Evolutionary conservation across 2,113 vertebrate species (phyloP), one percentile per base, ranked within the genome.

Genomic region (Machaerirhynchus nigripectus): DNA sequence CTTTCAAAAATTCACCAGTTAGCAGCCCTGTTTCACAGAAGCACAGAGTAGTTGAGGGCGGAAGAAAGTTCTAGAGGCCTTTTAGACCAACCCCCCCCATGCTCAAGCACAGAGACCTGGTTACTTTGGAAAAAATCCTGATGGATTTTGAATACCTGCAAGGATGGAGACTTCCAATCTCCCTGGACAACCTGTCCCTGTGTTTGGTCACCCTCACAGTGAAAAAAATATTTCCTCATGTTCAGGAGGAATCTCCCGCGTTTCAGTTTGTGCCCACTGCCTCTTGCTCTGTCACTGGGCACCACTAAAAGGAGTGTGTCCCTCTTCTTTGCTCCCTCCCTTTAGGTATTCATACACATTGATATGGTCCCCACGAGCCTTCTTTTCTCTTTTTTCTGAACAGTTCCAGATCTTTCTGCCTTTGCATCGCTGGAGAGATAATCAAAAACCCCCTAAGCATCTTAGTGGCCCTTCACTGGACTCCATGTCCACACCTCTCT

Each of bases 291-390:
- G 20, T 19, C 52, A 40, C 5, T 35, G n/a, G 16, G 11, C 39
- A 59, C 9, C 74, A 65, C 42, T 63, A 22, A 59, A 65, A 91
- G 56, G 5, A 76, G 7, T 44, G 19, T 4, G 37, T 61, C 44
- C 2, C 7, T 84, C 37, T 55, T 71, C 60, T 77, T 56, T 77
- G 18, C 10, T 60, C 24, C 3, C 11, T 76, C 10, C 7, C 24
- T 60, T 82, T 22, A 61, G 22, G 22, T 26, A 80, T 44, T 68
- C 49, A 30, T 17, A n/a, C 11, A 49, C 18, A 28, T 39, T 56
- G 24, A 6, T 31, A n/a, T 55, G 35, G 37, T 27, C 7, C 3
- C 9, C 8, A 24, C 0, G 0, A 47, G 18, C 10, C 22, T 21
- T 39, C 22, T 81, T 46, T 56, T 74, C 18, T 49, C 20, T 35